A percentile compares a stretch with the other conserved stretches of the same genome.
Conservation (phyloP, 30 jellyfish, hydroid and myxozoan genomes). For the Aurelia aurita region DNA sequence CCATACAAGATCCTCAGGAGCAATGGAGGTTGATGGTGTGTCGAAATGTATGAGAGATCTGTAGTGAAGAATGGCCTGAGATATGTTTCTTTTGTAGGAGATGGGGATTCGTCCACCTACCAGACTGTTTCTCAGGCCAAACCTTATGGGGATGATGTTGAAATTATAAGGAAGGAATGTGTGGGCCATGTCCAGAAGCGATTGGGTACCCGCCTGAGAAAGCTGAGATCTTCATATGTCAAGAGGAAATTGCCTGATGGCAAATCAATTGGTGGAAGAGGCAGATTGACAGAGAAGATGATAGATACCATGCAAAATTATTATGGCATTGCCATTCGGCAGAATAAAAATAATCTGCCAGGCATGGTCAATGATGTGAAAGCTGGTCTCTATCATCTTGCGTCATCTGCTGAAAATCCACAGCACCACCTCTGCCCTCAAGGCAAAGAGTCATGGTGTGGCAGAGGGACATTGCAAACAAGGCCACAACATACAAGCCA, state of each 20-base stretch:
- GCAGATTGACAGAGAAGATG: too few relatives aligned
- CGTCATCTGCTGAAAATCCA: not conserved
- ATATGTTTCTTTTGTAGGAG: not conserved
- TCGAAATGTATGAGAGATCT: not conserved
- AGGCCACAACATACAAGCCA: not conserved
- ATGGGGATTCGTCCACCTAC: conserved; percentile 12
- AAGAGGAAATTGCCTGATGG: too few relatives aligned
- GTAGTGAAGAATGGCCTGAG: not conserved
- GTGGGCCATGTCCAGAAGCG: too few relatives aligned
- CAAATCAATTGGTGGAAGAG: too few relatives aligned
- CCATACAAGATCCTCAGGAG: too few relatives aligned
- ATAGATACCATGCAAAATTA: too few relatives aligned
- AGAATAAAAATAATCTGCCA: too few relatives aligned
- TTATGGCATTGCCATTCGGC: too few relatives aligned
- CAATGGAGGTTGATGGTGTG: not conserved
- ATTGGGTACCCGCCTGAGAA: too few relatives aligned
- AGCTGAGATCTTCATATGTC: too few relatives aligned
- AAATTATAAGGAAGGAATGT: too few relatives aligned
- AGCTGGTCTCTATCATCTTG: not conserved
- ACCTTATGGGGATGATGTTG: not conserved
- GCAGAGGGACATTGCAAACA: not conserved
- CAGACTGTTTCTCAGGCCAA: not conserved
- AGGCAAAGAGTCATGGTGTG: conserved; percentile 5
- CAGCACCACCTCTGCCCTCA: not conserved
- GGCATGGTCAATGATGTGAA: too few relatives aligned